phyloP scores from a whole-genome alignment of 2,113 vertebrate genomes.

The Aramus guarauna region DNA sequence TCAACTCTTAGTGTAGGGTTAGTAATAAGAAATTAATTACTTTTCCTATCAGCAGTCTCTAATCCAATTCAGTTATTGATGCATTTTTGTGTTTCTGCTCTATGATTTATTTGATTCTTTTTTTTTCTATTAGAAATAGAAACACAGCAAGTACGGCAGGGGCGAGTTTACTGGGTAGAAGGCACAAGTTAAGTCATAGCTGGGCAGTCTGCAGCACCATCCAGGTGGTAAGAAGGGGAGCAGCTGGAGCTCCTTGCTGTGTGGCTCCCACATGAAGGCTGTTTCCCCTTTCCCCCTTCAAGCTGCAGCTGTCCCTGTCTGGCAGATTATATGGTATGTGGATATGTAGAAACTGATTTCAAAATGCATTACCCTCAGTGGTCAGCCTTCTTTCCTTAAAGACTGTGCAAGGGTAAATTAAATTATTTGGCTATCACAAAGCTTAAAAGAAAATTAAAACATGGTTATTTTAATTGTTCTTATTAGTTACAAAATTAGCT shows the following conservation, averaged over 20 bases:
- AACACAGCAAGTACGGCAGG: neutral
- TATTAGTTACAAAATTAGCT: neutral
- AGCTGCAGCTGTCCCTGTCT: neutral
- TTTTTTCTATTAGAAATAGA: neutral
- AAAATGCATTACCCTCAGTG: neutral
- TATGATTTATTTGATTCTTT: neutral
- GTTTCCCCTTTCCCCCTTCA: neutral
- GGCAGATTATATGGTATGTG: neutral
- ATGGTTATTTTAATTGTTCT: neutral
- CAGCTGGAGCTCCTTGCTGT: neutral
- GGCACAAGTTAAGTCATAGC: neutral
- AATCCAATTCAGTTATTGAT: constrained; percentile 3
- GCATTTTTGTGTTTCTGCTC: neutral
- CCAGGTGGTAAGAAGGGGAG: neutral
- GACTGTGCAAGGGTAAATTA: neutral
- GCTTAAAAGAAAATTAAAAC: neutral
- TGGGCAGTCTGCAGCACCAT: neutral
- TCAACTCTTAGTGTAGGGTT: neutral
- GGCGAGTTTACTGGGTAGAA: neutral
- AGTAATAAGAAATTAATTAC: constrained; percentile 2
- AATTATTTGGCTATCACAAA: neutral
- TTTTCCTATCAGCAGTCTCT: neutral
- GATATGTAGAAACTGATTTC: neutral
- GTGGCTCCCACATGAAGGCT: neutral
- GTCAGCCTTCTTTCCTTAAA: neutral